Percentiles rank a stretch among this genome's conserved stretches.
phyloP scores from a whole-genome alignment of 2,113 vertebrate genomes.

The Dicerorhinus sumatrensis region DNA sequence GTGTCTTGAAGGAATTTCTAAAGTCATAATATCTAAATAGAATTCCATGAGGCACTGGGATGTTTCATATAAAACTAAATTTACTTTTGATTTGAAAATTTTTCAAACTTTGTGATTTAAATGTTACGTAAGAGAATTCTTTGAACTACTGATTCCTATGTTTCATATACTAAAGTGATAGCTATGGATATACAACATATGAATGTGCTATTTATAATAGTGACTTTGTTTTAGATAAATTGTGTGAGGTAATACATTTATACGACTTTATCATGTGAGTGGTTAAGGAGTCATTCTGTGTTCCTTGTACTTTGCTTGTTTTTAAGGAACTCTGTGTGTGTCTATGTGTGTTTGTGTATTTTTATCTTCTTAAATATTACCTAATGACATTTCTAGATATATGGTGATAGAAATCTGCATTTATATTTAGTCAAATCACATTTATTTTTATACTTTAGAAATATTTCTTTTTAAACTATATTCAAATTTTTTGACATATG shows the following conservation, averaged over 20 bases:
- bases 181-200: not conserved
- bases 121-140: not conserved
- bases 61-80: not conserved
- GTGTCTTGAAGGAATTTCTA: not conserved
- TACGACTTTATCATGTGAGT: not conserved
- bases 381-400: not conserved
- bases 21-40: not conserved
- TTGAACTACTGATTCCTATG: not conserved
- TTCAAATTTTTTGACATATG: not conserved
- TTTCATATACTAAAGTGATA: not conserved
- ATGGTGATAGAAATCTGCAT: not conserved
- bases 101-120: not conserved
- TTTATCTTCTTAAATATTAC: slow-evolving; percentile 27
- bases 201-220: not conserved
- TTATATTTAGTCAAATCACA: not conserved
- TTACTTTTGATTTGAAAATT: slow-evolving; percentile 6
- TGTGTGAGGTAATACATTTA: not conserved
- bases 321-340: not conserved
- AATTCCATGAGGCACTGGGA: not conserved
- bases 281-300: not conserved
- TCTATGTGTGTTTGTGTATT: not conserved
- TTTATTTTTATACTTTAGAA: not conserved
- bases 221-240: not conserved
- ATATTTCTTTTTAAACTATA: not conserved
- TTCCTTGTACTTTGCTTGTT: not conserved